phyloP scores from a whole-genome alignment of 2,888 invertebrate species.

The Lasioglossum villosulum region DNA sequence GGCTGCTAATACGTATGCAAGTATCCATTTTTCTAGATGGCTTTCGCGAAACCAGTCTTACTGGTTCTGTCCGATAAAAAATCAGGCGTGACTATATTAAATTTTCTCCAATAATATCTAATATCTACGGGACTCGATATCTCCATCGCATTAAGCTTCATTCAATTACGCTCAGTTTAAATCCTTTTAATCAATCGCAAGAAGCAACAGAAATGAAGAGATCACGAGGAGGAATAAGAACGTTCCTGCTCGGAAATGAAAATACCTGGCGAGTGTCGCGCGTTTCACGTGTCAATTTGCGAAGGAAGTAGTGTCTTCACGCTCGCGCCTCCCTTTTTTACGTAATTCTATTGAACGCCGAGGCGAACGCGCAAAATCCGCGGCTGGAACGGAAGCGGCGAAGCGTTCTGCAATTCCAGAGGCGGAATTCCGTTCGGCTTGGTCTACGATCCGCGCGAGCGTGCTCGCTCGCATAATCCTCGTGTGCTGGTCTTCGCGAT shows the following conservation, averaged over 20 bases:
- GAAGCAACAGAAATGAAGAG: background rate
- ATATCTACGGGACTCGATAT: background rate
- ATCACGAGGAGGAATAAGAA: background rate
- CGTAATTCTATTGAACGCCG: background rate
- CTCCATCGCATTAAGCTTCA: background rate
- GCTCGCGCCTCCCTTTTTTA: background rate
- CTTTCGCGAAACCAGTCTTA: slow-evolving; percentile 1
- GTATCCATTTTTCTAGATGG: background rate
- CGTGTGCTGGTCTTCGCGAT: slow-evolving; percentile 54
- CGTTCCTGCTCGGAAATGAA: background rate
- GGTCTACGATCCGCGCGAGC: slow-evolving; percentile 57
- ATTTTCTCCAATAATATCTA: background rate
- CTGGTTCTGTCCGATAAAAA: background rate
- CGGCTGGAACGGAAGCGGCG: slow-evolving; percentile 25
- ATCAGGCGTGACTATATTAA: background rate
- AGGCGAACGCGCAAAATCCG: background rate
- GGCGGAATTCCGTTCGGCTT: slow-evolving; percentile 70
- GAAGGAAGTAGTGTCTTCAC: slow-evolving; percentile 6
- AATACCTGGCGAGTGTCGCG: background rate
- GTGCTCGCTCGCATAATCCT: slow-evolving; percentile 14
- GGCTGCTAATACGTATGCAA: background rate
- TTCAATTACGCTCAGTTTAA: background rate
- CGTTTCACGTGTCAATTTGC: background rate
- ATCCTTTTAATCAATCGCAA: background rate
- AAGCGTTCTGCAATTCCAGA: slow-evolving; percentile 54